Evolutionary conservation across 1,140 invertebrate genomes (phyloP), one percentile per base, ranked within the genome.

Genomic region (Parapsyche elsis): DNA sequence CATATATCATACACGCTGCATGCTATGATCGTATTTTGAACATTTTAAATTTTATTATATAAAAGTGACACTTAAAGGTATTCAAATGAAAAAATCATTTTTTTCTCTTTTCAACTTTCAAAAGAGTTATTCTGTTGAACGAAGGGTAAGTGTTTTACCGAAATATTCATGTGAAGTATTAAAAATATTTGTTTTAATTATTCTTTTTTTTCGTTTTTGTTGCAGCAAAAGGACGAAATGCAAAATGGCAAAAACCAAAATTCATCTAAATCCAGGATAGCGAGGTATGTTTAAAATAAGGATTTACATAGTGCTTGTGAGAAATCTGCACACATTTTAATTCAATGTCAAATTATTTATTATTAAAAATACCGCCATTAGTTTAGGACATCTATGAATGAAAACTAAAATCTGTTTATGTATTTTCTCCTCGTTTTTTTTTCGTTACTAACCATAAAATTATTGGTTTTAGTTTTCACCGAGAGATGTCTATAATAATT

Each of bases 181-280:
- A 5, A 53, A 5, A 53, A 5, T 44, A 76, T 61, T 57, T 76
- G 49, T 16, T 76, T 23, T 38, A 77, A 67, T 76, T 79, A 44
- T 71, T 59, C 7, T 10, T 73, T 59, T 71, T 26, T 64, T 64
- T 74, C n/a, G 7, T 74, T 45, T 81, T 78, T 78, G 26, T 74
- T 83, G 67, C 82, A 83, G 82, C 73, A 67, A n/a, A 71, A 79
- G 73, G 64, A 83, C 59, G 82, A 81, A 10, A 83, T 83, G 82
- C 77, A 71, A 79, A 70, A 83, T 83, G 82, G 82, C 46, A 67
- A 76, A 45, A 38, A 71, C 21, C 82, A 81, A 77, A 61, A 59
- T 81, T 57, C 76, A 21, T 24, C 73, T 74, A 81, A 71, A 83
- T 67, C 82, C 82, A 21, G 80, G 80, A 10, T 83, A 81, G 57